Percentiles rank a stretch among this genome's conserved stretches.
Conservation (phyloP, 2,797 vertebrate genomes). For the Pseudochirops cupreus region DNA sequence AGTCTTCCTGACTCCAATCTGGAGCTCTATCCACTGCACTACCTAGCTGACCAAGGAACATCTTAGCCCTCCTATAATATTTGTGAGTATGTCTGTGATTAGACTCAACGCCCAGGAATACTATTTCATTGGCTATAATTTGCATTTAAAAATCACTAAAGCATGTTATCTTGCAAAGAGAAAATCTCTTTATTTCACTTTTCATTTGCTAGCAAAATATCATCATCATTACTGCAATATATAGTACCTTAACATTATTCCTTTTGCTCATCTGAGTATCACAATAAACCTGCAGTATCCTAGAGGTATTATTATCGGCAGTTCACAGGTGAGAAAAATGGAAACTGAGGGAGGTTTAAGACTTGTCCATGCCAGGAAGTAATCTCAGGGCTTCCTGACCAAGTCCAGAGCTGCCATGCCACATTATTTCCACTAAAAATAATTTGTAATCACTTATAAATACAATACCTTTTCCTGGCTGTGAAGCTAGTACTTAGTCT, state of each 20-base stretch:
- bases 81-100: not conserved
- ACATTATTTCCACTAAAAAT: not conserved
- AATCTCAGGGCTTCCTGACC: not conserved
- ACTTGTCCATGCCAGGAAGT: not conserved
- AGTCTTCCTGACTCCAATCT: not conserved
- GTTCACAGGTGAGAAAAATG: not conserved
- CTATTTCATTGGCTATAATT: conserved; percentile 38
- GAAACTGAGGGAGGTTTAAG: not conserved
- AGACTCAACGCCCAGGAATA: not conserved
- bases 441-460: not conserved
- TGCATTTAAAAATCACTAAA: not conserved
- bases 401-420: not conserved
- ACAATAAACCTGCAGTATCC: not conserved
- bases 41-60: not conserved
- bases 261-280: not conserved
- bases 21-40: not conserved
- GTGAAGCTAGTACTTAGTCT: not conserved
- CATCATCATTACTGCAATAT: conserved; percentile 35
- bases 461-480: not conserved
- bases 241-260: not conserved
- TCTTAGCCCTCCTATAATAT: not conserved
- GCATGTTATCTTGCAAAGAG: not conserved
- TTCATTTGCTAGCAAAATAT: conserved; percentile 28
- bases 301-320: not conserved
- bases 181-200: conserved; percentile 20